Base-by-base conservation (phyloP, 35 echinoderm and acorn worm genomes). In the Stichopus chloronotus region DNA sequence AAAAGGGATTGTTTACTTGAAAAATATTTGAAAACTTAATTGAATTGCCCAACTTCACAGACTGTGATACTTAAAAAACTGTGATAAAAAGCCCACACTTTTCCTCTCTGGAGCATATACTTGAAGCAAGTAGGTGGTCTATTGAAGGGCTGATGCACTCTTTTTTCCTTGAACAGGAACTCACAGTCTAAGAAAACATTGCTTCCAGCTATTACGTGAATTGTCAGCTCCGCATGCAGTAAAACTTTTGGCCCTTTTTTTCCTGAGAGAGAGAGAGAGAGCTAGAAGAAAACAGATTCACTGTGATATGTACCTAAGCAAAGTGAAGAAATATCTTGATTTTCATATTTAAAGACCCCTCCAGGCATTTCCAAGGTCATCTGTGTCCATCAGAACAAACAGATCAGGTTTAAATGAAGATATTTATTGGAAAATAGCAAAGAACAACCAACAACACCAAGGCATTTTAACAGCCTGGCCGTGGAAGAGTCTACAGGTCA, bases 331-430 rank as follows among this genome's bases (percentile, higher is more conserved):
- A 74, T 74, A 74, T 74, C 69, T 74, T 14, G 2, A 7, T 19
- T 74, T 74, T 74, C 17, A n/a, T 14, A 74, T 19, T 74, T 19
- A n/a, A 74, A 43, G 30, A 74, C 17, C 69, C 69, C 69, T 74
- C 13, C 19, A 74, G 69, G 69, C 69, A 74, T 74, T n/a, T 19
- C 69, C 69, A 74, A 74, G 69, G 69, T 74, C 69, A 74, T 16
- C 19, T 74, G 69, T 21, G 17, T 74, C 69, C 69, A 74, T 74
- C 69, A 74, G 69, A 74, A 74, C 69, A 74, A 74, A 74, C 69
- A 74, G 69, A 74, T 14, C 30, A 43, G 30, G 30, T 20, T 74
- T 20, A n/a, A 20, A 22, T 13, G 7, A 14, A 74, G 22, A 21
- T 74, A 74, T 19, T 74, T 16, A 74, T 74, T 21, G 17, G 69